Conservation (phyloP, 1,140 invertebrate genomes). For the Paraescarpia echinospica region DNA sequence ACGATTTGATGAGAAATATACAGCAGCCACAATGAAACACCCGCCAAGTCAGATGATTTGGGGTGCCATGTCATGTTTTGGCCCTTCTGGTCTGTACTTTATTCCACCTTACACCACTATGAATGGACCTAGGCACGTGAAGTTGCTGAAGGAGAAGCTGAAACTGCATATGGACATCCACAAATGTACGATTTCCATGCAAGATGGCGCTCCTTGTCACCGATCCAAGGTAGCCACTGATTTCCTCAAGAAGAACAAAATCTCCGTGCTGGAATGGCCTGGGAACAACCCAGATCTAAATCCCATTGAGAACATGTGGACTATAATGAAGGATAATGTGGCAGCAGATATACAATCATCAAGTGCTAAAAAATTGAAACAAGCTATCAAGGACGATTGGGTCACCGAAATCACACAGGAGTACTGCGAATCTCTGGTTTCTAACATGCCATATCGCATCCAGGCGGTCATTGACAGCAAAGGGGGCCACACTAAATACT, state of each 20-base stretch:
- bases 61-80: neutral
- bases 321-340: too few species aligned
- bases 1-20: neutral
- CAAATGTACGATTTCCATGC: neutral
- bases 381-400: slow-evolving; percentile 1
- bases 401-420: slow-evolving; percentile 7
- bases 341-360: too few species aligned
- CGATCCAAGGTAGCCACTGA: neutral
- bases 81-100: neutral
- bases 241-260: slow-evolving; percentile 1
- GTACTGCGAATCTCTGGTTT: slow-evolving; percentile 5
- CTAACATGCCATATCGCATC: neutral
- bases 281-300: slow-evolving; percentile 13
- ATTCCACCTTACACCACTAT: neutral
- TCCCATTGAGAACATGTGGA: neutral
- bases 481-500: neutral
- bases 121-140: slow-evolving; percentile 4
- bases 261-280: neutral
- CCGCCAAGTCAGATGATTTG: neutral
- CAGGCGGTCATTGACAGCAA: slow-evolving; percentile 8
- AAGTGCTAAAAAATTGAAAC: neutral
- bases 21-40: neutral
- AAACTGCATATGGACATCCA: neutral
- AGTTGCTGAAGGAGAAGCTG: slow-evolving; percentile 9
- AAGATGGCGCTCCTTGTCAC: slow-evolving; percentile 9